Percentiles rank a stretch among this genome's conserved stretches.
Evolutionary conservation across 2,113 vertebrate genomes (phyloP).

Genomic region (Charadrius vociferus): DNA sequence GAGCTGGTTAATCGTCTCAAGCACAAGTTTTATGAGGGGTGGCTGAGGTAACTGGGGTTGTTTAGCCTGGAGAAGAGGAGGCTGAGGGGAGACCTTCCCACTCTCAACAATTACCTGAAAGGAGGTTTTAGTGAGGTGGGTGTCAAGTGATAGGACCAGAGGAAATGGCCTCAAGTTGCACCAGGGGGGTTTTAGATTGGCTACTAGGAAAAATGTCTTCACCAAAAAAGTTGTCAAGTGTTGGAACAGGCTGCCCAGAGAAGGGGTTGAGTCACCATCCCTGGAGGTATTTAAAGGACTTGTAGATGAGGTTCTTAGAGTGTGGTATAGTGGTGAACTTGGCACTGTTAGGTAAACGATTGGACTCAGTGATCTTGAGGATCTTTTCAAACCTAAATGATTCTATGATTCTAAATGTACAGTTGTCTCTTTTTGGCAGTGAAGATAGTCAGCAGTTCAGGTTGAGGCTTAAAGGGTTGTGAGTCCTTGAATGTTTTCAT

Average conservation of each 20-base stretch:
- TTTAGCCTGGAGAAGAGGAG: background rate
- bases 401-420: background rate
- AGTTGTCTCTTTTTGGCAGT: background rate
- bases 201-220: background rate
- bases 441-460: background rate
- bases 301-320: background rate
- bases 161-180: rapidly evolving
- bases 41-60: background rate
- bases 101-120: background rate
- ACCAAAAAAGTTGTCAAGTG: background rate
- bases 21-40: rapidly evolving
- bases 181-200: background rate
- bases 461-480: background rate
- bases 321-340: background rate
- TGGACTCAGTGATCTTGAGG: background rate
- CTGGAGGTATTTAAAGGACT: background rate
- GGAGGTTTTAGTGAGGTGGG: background rate
- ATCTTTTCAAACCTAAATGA: background rate
- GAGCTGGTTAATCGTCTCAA: background rate
- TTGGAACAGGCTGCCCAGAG: background rate
- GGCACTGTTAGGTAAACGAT: rapidly evolving
- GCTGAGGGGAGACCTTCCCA: rapidly evolving
- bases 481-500: background rate
- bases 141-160: background rate
- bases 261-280: background rate